Base-by-base conservation (phyloP, 2,113 vertebrate species). In the Etia nguti region DNA sequence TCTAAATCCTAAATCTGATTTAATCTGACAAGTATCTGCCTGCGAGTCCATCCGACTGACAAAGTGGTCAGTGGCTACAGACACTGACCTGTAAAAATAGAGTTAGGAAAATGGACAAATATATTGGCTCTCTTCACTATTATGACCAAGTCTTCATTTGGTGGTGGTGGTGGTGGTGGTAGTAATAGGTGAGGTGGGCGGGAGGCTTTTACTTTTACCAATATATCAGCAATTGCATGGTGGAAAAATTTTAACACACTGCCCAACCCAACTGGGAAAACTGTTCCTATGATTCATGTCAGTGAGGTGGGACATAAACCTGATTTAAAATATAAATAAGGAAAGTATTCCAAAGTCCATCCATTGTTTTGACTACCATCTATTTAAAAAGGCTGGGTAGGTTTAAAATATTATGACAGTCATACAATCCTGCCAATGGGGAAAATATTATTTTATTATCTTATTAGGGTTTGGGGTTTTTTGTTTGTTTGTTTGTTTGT, bases 11-110 rank as follows among this genome's bases (percentile, higher is more conserved):
- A 68, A 88, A 90, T 86, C 50, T 46, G 55, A 15, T 83, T 89
- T 90, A 87, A 87, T 87, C 82, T 79, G 86, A n/a, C 60, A 50
- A 13, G 16, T 80, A 80, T 84, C 84, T 73, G 55, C 43, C 52
- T n/a, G 46, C 22, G 12, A 13, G 34, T 43, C 29, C 10, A 11
- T 20, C 73, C 6, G 3, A 77, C 77, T 8, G 52, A 52, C 34
- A 6, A 46, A 43, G 50, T n/a, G 56, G 6, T 22, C 20, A 36
- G 43, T 18, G 38, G 60, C 36, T 86, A 20, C 41, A 75, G 34
- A 65, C 60, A 38, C 62, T 22, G 20, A 11, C 34, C 36, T 15
- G 7, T 41, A n/a, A 13, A 41, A 68, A 41, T 22, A 10, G 16
- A 20, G 70, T 77, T 50, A 16, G 24, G 43, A 29, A 31, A 50